Conservation (phyloP, 2,797 vertebrate species). For the Bradypus variegatus region DNA sequence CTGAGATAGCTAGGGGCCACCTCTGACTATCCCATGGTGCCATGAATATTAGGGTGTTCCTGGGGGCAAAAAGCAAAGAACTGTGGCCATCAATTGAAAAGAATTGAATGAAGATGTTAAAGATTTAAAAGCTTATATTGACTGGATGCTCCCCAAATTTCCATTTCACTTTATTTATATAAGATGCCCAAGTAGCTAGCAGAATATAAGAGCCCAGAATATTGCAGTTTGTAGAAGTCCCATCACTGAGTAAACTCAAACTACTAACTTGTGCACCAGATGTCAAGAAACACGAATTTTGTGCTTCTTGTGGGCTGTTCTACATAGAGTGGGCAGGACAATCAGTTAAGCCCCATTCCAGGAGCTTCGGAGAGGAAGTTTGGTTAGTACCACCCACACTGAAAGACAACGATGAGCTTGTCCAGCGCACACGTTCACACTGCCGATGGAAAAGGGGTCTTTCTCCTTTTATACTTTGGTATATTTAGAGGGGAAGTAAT, state of each 20-base stretch:
- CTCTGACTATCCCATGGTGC: background rate
- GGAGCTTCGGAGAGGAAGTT: background rate
- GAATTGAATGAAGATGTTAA: background rate
- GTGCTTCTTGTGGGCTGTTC: background rate
- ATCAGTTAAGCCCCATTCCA: background rate
- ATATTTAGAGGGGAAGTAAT: background rate
- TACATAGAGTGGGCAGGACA: background rate
- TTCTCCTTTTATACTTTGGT: background rate
- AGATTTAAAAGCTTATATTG: background rate
- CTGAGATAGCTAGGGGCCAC: background rate
- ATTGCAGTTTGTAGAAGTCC: background rate
- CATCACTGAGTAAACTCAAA: background rate
- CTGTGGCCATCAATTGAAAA: background rate
- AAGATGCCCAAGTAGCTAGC: background rate
- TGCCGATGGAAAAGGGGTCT: background rate
- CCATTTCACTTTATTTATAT: background rate
- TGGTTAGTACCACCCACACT: too few species aligned
- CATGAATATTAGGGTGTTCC: background rate
- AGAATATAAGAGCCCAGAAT: background rate
- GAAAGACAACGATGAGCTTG: background rate
- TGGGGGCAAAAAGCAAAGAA: background rate
- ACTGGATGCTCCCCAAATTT: background rate
- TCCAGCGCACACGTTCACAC: background rate
- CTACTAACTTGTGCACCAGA: background rate
- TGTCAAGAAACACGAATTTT: background rate